A percentile compares a stretch with the other conserved stretches of the same genome.
Evolutionary conservation across 1,140 invertebrate genomes (phyloP).

Genomic region (Penaeus japonicus): DNA sequence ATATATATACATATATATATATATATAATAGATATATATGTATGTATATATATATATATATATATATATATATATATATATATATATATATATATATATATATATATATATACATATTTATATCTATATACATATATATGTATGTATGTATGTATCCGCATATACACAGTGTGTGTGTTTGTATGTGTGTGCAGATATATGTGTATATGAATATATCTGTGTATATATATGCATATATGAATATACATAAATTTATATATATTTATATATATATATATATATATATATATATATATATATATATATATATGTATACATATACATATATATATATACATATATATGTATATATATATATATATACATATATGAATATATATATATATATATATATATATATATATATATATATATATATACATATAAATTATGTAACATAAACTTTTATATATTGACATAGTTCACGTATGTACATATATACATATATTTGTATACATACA

Average conservation of each 20-base stretch:
- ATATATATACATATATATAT: no score
- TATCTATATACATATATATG: not conserved
- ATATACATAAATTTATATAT: not conserved
- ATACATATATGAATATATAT: not conserved
- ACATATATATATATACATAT: not conserved
- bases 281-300: no score
- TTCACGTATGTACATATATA: constrained; percentile 21
- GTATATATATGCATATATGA: not conserved
- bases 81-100: no score
- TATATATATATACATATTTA: not conserved
- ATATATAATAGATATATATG: no score
- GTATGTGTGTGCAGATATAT: no score
- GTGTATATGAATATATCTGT: constrained; percentile 7
- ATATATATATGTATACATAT: not conserved
- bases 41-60: no score
- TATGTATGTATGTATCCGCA: not conserved
- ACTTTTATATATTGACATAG: not conserved
- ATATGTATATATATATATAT: not conserved
- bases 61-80: no score
- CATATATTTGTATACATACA: not conserved
- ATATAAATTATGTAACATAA: not conserved
- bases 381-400: not conserved
- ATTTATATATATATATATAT: no score
- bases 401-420: not conserved
- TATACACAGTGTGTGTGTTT: no score